Conservation (phyloP, 2,113 vertebrate genomes). For the Pseudorectes ferrugineus region DNA sequence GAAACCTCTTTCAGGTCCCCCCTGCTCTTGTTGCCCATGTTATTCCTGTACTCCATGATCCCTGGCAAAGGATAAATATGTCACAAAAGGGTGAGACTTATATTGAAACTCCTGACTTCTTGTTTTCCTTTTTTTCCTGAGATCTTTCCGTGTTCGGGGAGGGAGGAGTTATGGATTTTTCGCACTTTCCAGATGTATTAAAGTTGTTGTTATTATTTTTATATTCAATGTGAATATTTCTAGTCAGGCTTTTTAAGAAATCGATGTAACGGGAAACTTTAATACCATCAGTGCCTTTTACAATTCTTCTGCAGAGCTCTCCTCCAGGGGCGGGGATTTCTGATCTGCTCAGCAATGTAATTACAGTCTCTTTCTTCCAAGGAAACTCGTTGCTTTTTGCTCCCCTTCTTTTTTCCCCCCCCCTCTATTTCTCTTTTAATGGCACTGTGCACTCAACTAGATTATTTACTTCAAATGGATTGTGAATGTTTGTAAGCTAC, state of each 20-base stretch:
- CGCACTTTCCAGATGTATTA: slow-evolving; percentile 80
- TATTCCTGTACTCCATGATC: slow-evolving; percentile 3
- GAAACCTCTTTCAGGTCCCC: slow-evolving; percentile 12
- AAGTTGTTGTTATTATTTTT: slow-evolving; percentile 74
- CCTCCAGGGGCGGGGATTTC: background rate
- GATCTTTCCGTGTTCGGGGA: slow-evolving; percentile 46
- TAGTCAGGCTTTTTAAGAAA: slow-evolving; percentile 39
- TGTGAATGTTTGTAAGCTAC: slow-evolving; percentile 72
- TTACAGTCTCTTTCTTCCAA: slow-evolving; percentile 7
- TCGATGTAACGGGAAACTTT: background rate
- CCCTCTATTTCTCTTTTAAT: slow-evolving; percentile 15
- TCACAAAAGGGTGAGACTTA: slow-evolving; percentile 35
- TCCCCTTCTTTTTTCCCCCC: background rate
- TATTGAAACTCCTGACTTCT: background rate
- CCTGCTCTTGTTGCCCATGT: background rate
- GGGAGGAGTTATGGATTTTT: slow-evolving; percentile 56
- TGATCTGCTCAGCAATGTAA: slow-evolving; percentile 8
- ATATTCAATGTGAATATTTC: slow-evolving; percentile 78
- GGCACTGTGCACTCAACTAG: slow-evolving; percentile 76
- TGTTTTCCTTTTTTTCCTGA: slow-evolving; percentile 27
- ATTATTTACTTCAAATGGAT: slow-evolving; percentile 69
- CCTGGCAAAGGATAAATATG: slow-evolving; percentile 46
- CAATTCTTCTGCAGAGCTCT: slow-evolving; percentile 13
- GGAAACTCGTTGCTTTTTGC: background rate
- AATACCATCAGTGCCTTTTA: slow-evolving; percentile 13